A percentile compares a stretch with the other conserved stretches of the same genome.
phyloP scores from a whole-genome alignment of 2,797 vertebrate species.

The Myiotriccus ornatus region DNA sequence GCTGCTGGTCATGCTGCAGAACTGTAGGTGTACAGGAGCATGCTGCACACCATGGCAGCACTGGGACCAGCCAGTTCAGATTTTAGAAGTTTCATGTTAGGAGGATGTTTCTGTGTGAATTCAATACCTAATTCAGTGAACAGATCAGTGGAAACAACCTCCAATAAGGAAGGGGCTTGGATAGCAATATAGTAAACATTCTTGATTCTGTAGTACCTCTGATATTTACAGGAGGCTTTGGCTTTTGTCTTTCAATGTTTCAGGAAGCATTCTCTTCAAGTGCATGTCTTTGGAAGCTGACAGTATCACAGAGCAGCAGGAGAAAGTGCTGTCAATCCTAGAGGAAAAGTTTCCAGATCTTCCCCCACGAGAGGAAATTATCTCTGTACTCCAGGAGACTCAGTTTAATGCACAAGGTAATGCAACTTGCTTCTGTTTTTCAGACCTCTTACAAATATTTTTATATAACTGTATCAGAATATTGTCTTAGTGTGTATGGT shows the following conservation, averaged over 20 bases:
- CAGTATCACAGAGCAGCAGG: conserved; percentile 75
- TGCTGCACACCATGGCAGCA: fast-evolving
- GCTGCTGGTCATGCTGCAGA: fast-evolving
- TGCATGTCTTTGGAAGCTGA: conserved; percentile 77
- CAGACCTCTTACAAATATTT: not conserved
- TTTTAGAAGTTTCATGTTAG: not conserved
- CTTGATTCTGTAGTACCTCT: not conserved
- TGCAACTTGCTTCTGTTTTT: not conserved
- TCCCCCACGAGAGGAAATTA: conserved; percentile 72
- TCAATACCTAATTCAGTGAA: not conserved
- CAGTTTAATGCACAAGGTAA: conserved; percentile 72
- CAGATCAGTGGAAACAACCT: not conserved
- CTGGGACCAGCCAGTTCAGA: not conserved
- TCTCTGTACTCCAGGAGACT: conserved; percentile 67
- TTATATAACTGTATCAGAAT: not conserved
- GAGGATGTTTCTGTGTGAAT: not conserved
- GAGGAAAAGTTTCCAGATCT: conserved; percentile 79
- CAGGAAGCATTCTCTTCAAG: conserved; percentile 86
- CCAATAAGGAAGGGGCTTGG: not conserved
- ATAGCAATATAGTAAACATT: not conserved
- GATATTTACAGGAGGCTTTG: not conserved
- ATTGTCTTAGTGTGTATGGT: not conserved
- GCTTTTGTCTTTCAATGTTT: conserved; percentile 19
- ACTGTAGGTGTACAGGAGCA: fast-evolving
- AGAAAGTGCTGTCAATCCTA: conserved; percentile 79